phyloP scores from a whole-genome alignment of 2,888 invertebrate genomes.

The Teleiodes luculella region DNA sequence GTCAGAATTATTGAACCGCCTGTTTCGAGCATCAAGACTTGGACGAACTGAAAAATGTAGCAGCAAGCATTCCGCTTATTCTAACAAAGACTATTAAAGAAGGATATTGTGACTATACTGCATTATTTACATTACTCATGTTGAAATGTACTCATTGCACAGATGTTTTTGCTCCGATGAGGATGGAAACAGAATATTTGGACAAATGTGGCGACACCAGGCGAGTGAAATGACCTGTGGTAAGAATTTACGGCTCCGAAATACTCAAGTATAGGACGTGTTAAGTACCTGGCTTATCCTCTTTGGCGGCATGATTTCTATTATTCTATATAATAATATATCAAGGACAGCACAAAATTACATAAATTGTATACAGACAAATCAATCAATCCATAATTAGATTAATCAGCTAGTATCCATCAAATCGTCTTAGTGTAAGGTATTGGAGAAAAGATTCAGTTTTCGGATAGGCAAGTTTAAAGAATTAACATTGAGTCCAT shows the following conservation, averaged over 20 bases:
- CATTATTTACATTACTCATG: neutral
- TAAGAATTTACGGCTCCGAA: slow-evolving; percentile 43
- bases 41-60: no score
- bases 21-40: no score
- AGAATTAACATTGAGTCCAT: neutral
- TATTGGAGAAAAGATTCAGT: neutral
- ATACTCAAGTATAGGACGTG: neutral
- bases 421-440: neutral
- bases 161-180: slow-evolving; percentile 83
- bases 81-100: no score
- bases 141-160: slow-evolving; percentile 28
- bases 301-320: slow-evolving; percentile 9
- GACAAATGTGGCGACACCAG: slow-evolving; percentile 79
- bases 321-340: neutral
- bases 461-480: neutral
- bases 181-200: slow-evolving; percentile 81
- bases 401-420: neutral
- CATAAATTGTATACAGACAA: neutral
- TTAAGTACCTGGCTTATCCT: slow-evolving; percentile 15
- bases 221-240: slow-evolving; percentile 82
- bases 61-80: no score
- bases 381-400: neutral
- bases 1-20: no score
- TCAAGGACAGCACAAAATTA: neutral
- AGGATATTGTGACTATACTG: neutral